Percentiles rank a stretch among this genome's conserved stretches.
phyloP scores from a whole-genome alignment of 2,888 invertebrate species.

The Sicus ferrugineus region DNA sequence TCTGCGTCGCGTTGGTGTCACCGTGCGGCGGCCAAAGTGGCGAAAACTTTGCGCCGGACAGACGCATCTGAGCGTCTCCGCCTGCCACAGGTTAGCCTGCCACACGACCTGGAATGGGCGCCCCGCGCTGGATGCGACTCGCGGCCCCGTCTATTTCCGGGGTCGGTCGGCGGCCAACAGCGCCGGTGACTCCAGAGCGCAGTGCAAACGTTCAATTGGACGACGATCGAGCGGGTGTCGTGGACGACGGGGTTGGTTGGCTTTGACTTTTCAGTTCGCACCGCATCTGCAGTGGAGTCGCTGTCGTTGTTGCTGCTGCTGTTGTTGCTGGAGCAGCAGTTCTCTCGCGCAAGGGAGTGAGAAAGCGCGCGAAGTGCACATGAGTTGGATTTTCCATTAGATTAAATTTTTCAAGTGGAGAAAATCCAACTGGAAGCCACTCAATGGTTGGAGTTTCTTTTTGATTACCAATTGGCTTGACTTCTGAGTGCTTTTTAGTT shows the following conservation, averaged over 20 bases:
- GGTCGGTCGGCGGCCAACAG: conserved; percentile 35
- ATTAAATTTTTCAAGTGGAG: not conserved
- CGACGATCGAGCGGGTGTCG: conserved; percentile 55
- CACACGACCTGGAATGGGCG: too few relatives aligned
- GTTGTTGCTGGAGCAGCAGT: conserved; percentile 14
- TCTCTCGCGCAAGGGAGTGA: not conserved
- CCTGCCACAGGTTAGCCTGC: not conserved
- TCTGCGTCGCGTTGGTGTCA: too few relatives aligned
- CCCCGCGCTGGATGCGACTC: too few relatives aligned
- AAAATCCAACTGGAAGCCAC: conserved; percentile 1
- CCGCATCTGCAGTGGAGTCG: conserved; percentile 43
- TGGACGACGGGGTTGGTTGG: conserved; percentile 54
- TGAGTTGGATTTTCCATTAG: not conserved
- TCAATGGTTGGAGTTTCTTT: conserved; percentile 31
- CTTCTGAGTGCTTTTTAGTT: not conserved
- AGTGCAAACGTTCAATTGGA: conserved; percentile 61
- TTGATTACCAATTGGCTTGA: conserved; percentile 35
- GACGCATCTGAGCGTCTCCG: not conserved
- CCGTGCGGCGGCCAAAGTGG: too few relatives aligned
- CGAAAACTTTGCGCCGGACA: too few relatives aligned
- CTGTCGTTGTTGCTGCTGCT: conserved; percentile 31
- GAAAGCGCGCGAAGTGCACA: not conserved
- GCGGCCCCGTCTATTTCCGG: conserved; percentile 21
- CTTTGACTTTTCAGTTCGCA: conserved; percentile 48
- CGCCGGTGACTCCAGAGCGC: conserved; percentile 36